These are phyloP conservation scores for Temnothorax curvispinosus DNA, from an alignment of 1,140 invertebrate genomes.

Conservation along the genomic window DNA sequence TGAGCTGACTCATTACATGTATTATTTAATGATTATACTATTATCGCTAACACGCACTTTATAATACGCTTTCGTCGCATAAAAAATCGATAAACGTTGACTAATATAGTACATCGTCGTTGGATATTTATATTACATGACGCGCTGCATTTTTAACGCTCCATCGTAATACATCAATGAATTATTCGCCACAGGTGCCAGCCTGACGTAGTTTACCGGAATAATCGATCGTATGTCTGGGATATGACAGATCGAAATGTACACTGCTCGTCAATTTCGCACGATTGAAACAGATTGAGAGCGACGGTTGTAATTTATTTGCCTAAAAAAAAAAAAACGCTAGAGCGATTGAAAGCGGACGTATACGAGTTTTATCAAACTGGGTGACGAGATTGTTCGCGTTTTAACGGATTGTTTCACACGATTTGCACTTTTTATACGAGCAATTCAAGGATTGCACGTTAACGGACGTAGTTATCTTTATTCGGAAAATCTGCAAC, in stretches of 20 bases:
- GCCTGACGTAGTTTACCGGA: conserved; percentile 24
- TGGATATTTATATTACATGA: conserved; percentile 42
- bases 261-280: conserved; percentile 51
- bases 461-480: conserved; percentile 12
- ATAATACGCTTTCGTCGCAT: not conserved
- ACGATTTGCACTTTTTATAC: conserved; percentile 39
- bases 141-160: conserved; percentile 46
- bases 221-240: conserved; percentile 41
- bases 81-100: conserved; percentile 42
- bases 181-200: conserved; percentile 31
- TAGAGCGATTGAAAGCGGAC: conserved; percentile 40
- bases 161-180: conserved; percentile 26
- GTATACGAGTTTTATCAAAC: conserved; percentile 13
- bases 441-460: conserved; percentile 12
- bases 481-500: conserved; percentile 17
- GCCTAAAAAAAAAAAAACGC: conserved; percentile 12
- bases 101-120: conserved; percentile 38
- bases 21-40: conserved; percentile 22
- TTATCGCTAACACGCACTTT: not conserved
- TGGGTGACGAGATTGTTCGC: not conserved
- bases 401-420: conserved; percentile 35
- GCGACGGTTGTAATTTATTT: conserved; percentile 56
- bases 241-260: conserved; percentile 44
- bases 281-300: conserved; percentile 56
- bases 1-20: not conserved